Conservation (phyloP, 2,113 vertebrate genomes). For the Smithornis capensis region DNA sequence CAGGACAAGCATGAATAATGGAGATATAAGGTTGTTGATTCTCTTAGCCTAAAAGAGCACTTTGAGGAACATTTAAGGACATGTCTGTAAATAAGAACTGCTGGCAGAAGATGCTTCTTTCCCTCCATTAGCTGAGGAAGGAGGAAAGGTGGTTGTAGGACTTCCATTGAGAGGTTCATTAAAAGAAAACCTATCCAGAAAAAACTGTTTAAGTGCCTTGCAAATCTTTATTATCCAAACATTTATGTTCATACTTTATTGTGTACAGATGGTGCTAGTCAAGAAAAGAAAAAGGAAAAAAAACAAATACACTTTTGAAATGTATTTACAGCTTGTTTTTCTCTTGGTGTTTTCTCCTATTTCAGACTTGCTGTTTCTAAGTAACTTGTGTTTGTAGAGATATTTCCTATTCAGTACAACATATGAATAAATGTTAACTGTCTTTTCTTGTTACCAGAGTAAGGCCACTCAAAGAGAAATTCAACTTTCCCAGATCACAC, state of each 20-base stretch:
- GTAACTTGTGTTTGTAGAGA: conserved; percentile 88
- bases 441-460: conserved; percentile 76
- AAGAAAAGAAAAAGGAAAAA: conserved; percentile 65
- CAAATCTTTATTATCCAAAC: conserved; percentile 88
- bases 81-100: conserved; percentile 76
- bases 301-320: conserved; percentile 68
- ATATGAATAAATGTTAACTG: conserved; percentile 84
- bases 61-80: conserved; percentile 79
- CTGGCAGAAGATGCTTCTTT: conserved; percentile 63
- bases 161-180: conserved; percentile 57
- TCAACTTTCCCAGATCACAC: background rate
- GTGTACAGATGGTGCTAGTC: conserved; percentile 93
- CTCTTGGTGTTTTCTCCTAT: conserved; percentile 79
- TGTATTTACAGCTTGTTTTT: conserved; percentile 79
- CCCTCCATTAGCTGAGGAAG: conserved; percentile 34
- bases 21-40: conserved; percentile 60
- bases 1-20: conserved; percentile 15
- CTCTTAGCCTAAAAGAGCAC: conserved; percentile 81
- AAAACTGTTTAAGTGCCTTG: conserved; percentile 95
- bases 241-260: conserved; percentile 80
- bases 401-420: conserved; percentile 82
- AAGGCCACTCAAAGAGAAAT: conserved; percentile 79
- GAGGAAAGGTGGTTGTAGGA: conserved; percentile 52
- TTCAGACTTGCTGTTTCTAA: conserved; percentile 83
- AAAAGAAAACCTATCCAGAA: conserved; percentile 67